Base-by-base conservation (phyloP, 2,888 invertebrate species). In the Tetranychus truncatus region DNA sequence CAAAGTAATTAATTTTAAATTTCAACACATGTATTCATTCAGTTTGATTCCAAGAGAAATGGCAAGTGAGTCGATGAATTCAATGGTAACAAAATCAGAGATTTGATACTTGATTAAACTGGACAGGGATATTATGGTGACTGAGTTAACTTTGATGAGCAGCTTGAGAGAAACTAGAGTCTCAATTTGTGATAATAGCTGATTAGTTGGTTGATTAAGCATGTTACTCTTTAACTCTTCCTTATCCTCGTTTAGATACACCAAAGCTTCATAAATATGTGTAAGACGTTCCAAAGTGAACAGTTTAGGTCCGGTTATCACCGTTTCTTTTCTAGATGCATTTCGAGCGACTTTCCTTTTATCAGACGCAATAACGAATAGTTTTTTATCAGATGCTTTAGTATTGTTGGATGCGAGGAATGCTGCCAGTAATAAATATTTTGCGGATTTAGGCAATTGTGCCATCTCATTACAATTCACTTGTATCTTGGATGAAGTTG, bases 361-460 rank as follows among this genome's bases (percentile, higher is more conserved):
- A n/a, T 75, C 74, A 6, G 71, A 46, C 45, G 45, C 45, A 21
- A 92, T 94, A 82, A 91, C 87, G 82, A 94, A 95, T 67, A 95
- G 84, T 72, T 90, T 84, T 81, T 90, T 91, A 81, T 95, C 95
- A 79, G 91, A 89, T 80, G 90, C 91, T 0, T 89, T 87, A 1
- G 94, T 91, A 83, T 95, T 95, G 82, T 94, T 91, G 66, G 95
- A 94, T 0, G 95, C 94, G 76, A 95, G 84, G 82, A 91, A 95
- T 0, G 93, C 90, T 7, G 95, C 91, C 45, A 95, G 91, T 5
- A 95, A 84, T 55, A 95, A 85, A 82, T 88, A 94, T 83, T 95
- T 95, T 0, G 91, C 90, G 83, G 91, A 93, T 81, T 88, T 92
- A 0, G 95, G 95, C 6, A 95, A 18, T 67, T 75, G 45, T n/a